Evolutionary conservation across 2,888 invertebrate species (phyloP).

Genomic region (Lycaena phlaeas): DNA sequence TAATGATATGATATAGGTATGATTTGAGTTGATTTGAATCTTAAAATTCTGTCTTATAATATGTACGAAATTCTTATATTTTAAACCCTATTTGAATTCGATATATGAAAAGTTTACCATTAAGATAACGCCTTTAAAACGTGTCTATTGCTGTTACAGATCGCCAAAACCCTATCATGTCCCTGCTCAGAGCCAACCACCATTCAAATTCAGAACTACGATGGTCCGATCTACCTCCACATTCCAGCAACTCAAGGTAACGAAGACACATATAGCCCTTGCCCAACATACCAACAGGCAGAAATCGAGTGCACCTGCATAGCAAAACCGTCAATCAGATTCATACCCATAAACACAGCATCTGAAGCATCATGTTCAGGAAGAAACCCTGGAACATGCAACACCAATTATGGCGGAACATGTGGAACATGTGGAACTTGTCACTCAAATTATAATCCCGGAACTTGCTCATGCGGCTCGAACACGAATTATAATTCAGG

Average conservation of each 20-base stretch:
- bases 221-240: constrained; percentile 35
- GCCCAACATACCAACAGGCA: constrained; percentile 7
- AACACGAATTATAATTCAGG: no score
- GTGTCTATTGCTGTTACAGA: constrained; percentile 25
- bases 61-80: no score
- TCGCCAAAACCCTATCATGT: constrained; percentile 21
- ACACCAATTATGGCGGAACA: background rate
- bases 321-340: constrained; percentile 18
- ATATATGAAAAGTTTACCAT: no score
- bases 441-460: background rate
- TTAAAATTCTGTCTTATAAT: no score
- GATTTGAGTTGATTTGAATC: no score
- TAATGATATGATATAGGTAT: no score
- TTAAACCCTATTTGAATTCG: no score
- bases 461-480: background rate
- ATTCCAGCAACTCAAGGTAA: constrained; percentile 12
- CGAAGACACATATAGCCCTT: constrained; percentile 2
- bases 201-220: constrained; percentile 41
- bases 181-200: constrained; percentile 25
- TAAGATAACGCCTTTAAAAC: no score
- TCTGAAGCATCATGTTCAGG: constrained; percentile 17
- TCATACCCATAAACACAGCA: constrained; percentile 23
- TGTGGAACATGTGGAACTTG: background rate
- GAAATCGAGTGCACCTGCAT: constrained; percentile 19
- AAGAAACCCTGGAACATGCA: background rate